These are phyloP conservation scores for Hyperoodon ampullatus DNA, from an alignment of 2,113 vertebrate species.

Conservation along the genomic window DNA sequence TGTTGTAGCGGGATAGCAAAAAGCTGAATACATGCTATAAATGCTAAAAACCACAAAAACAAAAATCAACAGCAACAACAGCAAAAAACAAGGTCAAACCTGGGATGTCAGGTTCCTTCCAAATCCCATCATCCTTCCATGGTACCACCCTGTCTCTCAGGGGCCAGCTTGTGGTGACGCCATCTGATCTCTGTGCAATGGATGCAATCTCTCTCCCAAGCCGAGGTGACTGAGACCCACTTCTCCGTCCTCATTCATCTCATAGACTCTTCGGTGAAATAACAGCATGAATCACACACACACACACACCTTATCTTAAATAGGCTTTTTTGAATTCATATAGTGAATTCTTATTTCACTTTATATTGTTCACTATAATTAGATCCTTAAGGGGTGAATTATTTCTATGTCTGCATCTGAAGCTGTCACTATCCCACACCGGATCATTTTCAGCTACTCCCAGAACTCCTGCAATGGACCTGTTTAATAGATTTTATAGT, in stretches of 20 bases:
- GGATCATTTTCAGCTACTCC: not conserved
- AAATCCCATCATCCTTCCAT: not conserved
- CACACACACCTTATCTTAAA: not conserved
- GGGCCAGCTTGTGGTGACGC: fast-evolving
- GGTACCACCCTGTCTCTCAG: not conserved
- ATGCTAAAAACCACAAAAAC: not conserved
- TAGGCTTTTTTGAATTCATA: not conserved
- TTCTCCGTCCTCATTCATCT: not conserved
- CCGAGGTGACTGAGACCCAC: not conserved
- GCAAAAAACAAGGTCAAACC: not conserved
- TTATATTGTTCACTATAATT: not conserved
- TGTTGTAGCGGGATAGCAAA: constrained; percentile 54
- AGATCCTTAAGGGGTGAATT: not conserved
- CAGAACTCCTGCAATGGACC: not conserved
- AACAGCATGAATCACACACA: not conserved
- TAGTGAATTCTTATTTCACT: not conserved
- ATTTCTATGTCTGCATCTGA: not conserved
- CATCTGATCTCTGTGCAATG: not conserved
- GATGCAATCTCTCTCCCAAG: not conserved
- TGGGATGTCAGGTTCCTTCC: not conserved
- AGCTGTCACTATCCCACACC: not conserved
- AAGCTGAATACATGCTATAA: constrained; percentile 2
- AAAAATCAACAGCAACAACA: too few species aligned
- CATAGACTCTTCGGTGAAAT: not conserved
- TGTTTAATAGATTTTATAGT: not conserved